Conservation (phyloP, 2,888 invertebrate species). For the Falcaria lacertinaria region DNA sequence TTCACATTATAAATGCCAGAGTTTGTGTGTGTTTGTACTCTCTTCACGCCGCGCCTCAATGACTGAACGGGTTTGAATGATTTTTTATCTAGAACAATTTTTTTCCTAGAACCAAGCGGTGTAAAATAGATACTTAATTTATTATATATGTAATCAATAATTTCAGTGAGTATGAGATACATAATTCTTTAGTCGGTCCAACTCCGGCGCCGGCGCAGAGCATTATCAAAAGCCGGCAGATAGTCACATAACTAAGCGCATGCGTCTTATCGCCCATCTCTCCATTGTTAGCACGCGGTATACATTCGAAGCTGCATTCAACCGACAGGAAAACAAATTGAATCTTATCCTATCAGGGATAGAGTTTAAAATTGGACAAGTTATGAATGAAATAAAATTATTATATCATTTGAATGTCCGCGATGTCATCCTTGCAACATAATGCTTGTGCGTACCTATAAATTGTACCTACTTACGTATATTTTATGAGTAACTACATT, state of each 20-base stretch:
- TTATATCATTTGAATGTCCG: slow-evolving; percentile 35
- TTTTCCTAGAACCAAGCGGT: no score
- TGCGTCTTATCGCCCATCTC: slow-evolving; percentile 40
- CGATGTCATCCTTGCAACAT: slow-evolving; percentile 26
- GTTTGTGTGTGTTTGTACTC: no score
- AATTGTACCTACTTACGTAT: slow-evolving; percentile 23
- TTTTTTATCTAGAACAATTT: no score
- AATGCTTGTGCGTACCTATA: slow-evolving; percentile 29
- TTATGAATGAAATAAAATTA: slow-evolving; percentile 27
- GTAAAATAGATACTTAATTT: no score
- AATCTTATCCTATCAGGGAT: slow-evolving; percentile 4
- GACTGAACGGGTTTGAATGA: no score
- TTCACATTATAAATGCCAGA: no score
- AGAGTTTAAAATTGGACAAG: slow-evolving; percentile 2
- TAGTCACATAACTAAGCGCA: slow-evolving; percentile 16
- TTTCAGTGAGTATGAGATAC: no score
- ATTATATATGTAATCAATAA: no score
- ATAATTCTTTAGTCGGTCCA: background rate
- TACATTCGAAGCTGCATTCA: slow-evolving; percentile 21
- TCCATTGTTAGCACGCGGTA: slow-evolving; percentile 42
- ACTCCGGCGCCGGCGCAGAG: slow-evolving; percentile 9
- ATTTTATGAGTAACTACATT: no score
- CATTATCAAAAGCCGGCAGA: background rate
- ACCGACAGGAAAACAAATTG: slow-evolving; percentile 13
- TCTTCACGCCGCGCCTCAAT: no score